Evolutionary conservation across 2,797 vertebrate species (phyloP), one percentile per base, ranked within the genome.

Genomic region (Cynodonichthys magdalenae): DNA sequence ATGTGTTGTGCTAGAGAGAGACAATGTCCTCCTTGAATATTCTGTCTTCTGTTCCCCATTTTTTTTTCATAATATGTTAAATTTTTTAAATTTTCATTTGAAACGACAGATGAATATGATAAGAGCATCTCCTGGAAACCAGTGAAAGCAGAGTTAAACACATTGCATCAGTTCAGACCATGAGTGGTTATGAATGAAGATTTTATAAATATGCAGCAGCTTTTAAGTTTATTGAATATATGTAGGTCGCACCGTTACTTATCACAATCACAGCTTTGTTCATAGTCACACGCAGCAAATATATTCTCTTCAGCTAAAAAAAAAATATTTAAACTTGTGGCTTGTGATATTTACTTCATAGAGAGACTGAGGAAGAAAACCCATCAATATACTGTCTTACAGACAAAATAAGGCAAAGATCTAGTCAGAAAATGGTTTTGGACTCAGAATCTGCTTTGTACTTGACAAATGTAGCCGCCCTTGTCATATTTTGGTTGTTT

Each of bases 1-100:
- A 78, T 71, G 48, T 86, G 48, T 68, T 82, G 61, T 82, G 61
- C 53, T 80, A 45, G 72, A 79, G 19, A 69, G 53, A 80, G 56
- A 78, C 50, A 59, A 63, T 58, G 66, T 63, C 57, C 63, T 72
- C 39, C 71, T 45, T 74, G 19, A 15, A 39, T 75, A 50, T 18
- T 0, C 6, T 72, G 18, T n/a, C 36, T 47, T 41, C 20, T 39
- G 45, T 27, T 46, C 15, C 44, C 34, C 19, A 36, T 69, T 56
- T 52, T 74, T 36, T 10, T 41, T 59, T 31, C 9, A 24, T 52
- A 69, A 62, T 18, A 10, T 27, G 46, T 47, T n/a, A 34, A 55
- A 24, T 54, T 50, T 0, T 15, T 68, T 59, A 69, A 5, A 59
- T n/a, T 71, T 49, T 58, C 27, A 53, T 46, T 20, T 59, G 20